These are phyloP conservation scores for Drosophila azteca DNA, from an alignment of 1,140 invertebrate genomes.

Conservation along the genomic window DNA sequence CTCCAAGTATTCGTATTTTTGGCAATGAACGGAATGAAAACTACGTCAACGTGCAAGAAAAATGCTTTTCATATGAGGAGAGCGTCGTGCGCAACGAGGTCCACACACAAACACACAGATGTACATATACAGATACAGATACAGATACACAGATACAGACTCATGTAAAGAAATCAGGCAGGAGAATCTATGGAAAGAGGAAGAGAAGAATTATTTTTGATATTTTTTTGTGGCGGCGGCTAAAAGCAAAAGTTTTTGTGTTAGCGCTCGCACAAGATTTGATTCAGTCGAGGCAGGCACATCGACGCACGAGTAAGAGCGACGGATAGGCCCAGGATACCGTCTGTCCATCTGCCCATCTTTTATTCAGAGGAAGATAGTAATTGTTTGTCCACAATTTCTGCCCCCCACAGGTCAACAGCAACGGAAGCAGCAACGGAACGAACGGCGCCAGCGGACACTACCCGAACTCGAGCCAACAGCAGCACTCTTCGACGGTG, in stretches of 20 bases:
- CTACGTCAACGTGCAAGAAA: constrained; percentile 72
- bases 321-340: background rate
- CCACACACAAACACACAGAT: constrained; percentile 18
- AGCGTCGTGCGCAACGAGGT: constrained; percentile 77
- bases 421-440: constrained; percentile 48
- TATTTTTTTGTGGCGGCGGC: constrained; percentile 42
- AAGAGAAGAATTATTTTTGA: constrained; percentile 55
- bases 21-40: constrained; percentile 80
- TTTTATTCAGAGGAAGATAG: background rate
- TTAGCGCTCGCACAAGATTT: constrained; percentile 79
- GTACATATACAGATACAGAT: constrained; percentile 2
- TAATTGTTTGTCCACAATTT: constrained; percentile 1
- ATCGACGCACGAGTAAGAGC: constrained; percentile 68
- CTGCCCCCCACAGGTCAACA: constrained; percentile 84
- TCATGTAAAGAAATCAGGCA: constrained; percentile 26
- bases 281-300: constrained; percentile 81
- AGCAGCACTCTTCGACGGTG: constrained; percentile 54
- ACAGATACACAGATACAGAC: constrained; percentile 9
- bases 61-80: constrained; percentile 67
- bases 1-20: constrained; percentile 61
- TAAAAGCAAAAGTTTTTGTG: constrained; percentile 80
- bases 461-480: constrained; percentile 26
- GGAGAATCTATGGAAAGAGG: constrained; percentile 60
- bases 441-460: constrained; percentile 36
- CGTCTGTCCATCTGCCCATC: no score